Base-by-base conservation (phyloP, 2,888 invertebrate genomes). In the Pandemis heparana region DNA sequence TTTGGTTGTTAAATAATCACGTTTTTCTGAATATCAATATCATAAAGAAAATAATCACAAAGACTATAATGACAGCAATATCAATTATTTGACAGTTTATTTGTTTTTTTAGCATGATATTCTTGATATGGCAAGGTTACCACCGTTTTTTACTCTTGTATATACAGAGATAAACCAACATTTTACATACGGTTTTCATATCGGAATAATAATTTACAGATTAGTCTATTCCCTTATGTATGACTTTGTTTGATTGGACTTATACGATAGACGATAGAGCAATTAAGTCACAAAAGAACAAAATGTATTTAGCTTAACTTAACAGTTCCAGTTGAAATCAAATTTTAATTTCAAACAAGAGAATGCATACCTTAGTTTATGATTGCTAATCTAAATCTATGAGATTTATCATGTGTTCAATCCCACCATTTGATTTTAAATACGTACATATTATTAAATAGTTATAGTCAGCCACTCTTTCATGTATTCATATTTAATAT, bases 381-480 rank as follows among this genome's bases (percentile, higher is more conserved):
- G 51, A 7, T 46, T 43, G 8, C 18, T 43, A 23, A 16, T 46
- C 4, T 23, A 46, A 23, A 16, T 46, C 4, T 23, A 53, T 70
- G 74, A 74, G 70, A 74, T 74, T 32, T 74, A 70, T 43, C 48
- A 70, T 70, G 74, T 74, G 74, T 74, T 74, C 70, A 74, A 65
- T 65, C 63, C 64, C 69, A 64, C 73, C 73, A 69, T 14, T 62
- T 16, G 59, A 64, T 69, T 32, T 23, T 74, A 61, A 48, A 65
- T 74, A 74, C 70, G 69, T 73, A 69, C 43, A 56, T 68, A 56
- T 63, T 23, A 23, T 61, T 60, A 48, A 16, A 43, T 16, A 60
- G 38, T 53, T 56, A 46, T 56, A 46, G 18, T 68, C 56, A 23
- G 46, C n/a, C 67, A 46, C 9, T 60, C 16, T 48, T n/a, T 60